These are phyloP conservation scores for Tipula lateralis DNA, from an alignment of 2,888 invertebrate genomes.

Conservation along the genomic window DNA sequence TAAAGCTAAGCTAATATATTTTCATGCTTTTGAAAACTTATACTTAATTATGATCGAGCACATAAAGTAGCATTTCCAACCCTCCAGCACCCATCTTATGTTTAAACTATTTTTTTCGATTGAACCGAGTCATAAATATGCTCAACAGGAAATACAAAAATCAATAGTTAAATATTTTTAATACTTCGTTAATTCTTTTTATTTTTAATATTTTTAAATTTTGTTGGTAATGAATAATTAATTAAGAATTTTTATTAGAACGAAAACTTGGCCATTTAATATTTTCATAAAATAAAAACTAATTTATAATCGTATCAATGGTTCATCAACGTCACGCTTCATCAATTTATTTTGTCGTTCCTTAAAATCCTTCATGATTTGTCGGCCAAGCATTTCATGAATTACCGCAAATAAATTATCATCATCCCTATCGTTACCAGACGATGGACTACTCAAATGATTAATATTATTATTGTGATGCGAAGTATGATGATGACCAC, in stretches of 20 bases:
- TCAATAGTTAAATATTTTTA: neutral
- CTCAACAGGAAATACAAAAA: neutral
- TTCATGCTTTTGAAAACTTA: neutral
- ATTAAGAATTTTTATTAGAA: neutral
- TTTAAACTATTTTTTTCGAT: neutral
- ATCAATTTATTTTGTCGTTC: constrained; percentile 32
- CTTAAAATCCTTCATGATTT: constrained; percentile 42
- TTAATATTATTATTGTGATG: neutral
- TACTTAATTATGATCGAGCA: neutral
- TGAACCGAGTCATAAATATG: neutral
- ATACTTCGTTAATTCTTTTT: neutral
- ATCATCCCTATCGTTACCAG: constrained; percentile 13
- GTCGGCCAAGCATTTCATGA: constrained; percentile 43
- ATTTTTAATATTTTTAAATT: neutral
- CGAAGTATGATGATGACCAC: neutral
- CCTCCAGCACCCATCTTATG: neutral
- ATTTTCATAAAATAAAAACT: neutral
- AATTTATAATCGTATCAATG: constrained; percentile 8
- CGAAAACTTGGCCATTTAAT: neutral
- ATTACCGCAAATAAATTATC: constrained; percentile 34
- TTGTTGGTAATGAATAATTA: neutral
- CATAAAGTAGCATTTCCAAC: neutral
- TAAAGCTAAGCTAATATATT: neutral
- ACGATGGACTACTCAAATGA: neutral
- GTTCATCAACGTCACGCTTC: neutral